A percentile compares a stretch with the other conserved stretches of the same genome.
These are phyloP conservation scores for Mechanitis messenoides DNA, from an alignment of 2,888 invertebrate genomes.

Conservation along the genomic window DNA sequence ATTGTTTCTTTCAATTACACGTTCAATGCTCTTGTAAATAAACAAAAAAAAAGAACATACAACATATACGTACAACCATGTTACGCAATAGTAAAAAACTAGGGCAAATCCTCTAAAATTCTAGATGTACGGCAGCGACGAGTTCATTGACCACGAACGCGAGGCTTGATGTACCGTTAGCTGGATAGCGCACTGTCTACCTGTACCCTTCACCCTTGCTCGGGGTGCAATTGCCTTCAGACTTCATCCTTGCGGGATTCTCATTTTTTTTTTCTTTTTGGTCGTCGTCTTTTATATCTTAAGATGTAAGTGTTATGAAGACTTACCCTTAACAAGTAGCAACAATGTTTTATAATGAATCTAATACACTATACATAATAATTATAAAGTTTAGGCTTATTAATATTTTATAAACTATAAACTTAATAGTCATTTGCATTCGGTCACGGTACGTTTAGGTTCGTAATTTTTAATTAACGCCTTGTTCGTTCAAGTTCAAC, in stretches of 20 bases:
- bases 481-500: constrained; percentile 31
- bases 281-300: constrained; percentile 15
- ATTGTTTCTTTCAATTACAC: no score
- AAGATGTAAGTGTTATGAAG: background rate
- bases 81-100: constrained; percentile 41
- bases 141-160: constrained; percentile 65
- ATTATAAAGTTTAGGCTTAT: background rate
- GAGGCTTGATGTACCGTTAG: constrained; percentile 62
- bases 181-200: constrained; percentile 43
- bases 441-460: background rate
- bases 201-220: constrained; percentile 39
- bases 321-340: constrained; percentile 1
- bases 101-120: constrained; percentile 64
- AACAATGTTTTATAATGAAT: background rate
- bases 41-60: no score
- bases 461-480: constrained; percentile 21
- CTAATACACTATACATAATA: background rate
- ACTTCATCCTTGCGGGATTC: constrained; percentile 22
- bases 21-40: no score
- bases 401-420: background rate
- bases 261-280: constrained; percentile 16
- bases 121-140: constrained; percentile 60
- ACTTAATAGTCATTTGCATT: background rate
- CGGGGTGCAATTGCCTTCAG: constrained; percentile 26
- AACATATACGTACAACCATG: background rate